Evolutionary conservation across 2,113 vertebrate species (phyloP).

Genomic region (Sphaerodactylus townsendi): DNA sequence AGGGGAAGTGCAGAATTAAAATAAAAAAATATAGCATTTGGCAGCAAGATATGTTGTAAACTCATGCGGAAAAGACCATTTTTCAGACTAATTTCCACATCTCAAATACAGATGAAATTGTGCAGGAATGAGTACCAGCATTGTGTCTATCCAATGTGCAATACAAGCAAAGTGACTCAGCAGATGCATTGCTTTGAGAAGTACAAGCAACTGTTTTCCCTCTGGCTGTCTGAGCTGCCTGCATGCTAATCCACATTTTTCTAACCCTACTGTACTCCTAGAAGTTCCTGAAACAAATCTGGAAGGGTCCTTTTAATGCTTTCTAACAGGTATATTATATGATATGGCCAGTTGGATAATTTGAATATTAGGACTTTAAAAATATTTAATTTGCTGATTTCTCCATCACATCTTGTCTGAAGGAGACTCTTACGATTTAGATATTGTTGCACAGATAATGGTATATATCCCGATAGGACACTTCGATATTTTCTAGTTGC

Average conservation of each 20-base stretch:
- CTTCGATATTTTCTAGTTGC: neutral
- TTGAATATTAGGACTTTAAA: neutral
- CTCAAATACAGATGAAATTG: conserved; percentile 35
- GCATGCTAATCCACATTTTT: conserved; percentile 60
- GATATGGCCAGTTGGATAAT: conserved; percentile 2
- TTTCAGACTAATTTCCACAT: conserved; percentile 30
- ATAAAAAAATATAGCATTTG: too few relatives aligned
- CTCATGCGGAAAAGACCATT: too few relatives aligned
- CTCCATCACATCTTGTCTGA: neutral
- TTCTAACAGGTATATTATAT: conserved; percentile 28
- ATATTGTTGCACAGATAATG: neutral
- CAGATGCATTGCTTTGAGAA: conserved; percentile 47
- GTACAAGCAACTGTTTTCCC: conserved; percentile 57
- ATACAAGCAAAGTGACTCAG: conserved; percentile 54
- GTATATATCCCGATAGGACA: neutral
- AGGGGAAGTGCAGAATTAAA: too few relatives aligned
- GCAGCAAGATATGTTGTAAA: too few relatives aligned
- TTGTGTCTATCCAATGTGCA: conserved; percentile 34
- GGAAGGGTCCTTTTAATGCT: neutral
- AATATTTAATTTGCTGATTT: neutral
- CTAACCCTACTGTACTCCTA: conserved; percentile 23
- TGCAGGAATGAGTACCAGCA: conserved; percentile 25
- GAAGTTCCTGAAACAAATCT: conserved; percentile 1
- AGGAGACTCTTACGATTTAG: conserved; percentile 1
- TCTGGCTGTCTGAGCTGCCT: conserved; percentile 54